Percentiles rank a stretch among this genome's conserved stretches.
Conservation (phyloP, 2,797 vertebrate species). For the Siniperca undulata region DNA sequence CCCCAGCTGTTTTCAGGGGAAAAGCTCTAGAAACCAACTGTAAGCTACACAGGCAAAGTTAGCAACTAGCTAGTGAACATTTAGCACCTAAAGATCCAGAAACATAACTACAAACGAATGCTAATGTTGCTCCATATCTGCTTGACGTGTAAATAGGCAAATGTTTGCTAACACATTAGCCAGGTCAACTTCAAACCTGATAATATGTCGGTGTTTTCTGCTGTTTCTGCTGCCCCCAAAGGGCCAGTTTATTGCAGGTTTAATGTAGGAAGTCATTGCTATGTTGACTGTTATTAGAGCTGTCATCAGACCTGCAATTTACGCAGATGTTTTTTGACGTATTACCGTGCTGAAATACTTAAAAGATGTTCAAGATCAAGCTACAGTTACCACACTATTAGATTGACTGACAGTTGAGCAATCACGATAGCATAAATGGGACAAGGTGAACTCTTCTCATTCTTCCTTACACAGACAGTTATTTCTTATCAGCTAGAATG, state of each 20-base stretch:
- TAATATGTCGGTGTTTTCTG: background rate
- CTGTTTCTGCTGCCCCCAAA: background rate
- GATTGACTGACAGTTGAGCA: constrained; percentile 82
- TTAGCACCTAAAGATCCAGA: background rate
- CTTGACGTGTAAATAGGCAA: background rate
- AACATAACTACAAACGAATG: background rate
- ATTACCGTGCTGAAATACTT: background rate
- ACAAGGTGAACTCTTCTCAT: constrained; percentile 79
- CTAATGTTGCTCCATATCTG: background rate
- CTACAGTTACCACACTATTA: background rate
- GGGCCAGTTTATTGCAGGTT: background rate
- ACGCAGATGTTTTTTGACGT: background rate
- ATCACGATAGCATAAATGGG: constrained; percentile 81
- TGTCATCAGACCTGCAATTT: background rate
- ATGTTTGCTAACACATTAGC: background rate
- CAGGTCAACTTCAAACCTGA: background rate
- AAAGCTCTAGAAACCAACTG: background rate
- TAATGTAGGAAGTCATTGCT: background rate
- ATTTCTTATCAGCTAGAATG: constrained; percentile 81
- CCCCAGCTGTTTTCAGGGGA: background rate
- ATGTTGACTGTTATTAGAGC: background rate
- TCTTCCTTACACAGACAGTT: constrained; percentile 75
- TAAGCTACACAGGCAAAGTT: background rate
- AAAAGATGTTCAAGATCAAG: background rate
- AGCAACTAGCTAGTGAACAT: background rate